Base-by-base conservation (phyloP, 2,113 vertebrate genomes). In the Plestiodon gilberti region DNA sequence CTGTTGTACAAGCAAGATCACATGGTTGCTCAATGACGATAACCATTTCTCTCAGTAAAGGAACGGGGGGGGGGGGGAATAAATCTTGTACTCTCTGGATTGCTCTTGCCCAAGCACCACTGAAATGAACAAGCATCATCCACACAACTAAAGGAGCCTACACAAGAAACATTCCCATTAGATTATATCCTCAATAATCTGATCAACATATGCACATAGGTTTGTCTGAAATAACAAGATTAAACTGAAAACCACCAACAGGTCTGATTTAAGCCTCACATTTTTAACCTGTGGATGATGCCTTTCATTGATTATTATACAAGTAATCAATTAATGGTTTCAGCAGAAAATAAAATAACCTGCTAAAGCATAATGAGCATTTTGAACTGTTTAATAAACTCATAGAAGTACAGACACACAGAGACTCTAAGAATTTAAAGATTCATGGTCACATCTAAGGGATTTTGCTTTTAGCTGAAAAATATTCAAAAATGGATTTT, bases 351-450 rank as follows among this genome's bases (percentile, higher is more conserved):
- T 79, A 83, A 85, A 88, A 43, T 48, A 64, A 52, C 28, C 69
- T 76, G 61, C 65, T 81, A 59, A 91, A 61, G 83, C 90, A 94
- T 89, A 81, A 18, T 74, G 40, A 65, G 5, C 61, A 76, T 57
- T 90, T 59, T 90, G 78, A 82, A 81, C 79, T 85, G 38, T 71
- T 91, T 86, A 67, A 78, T 71, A 14, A 57, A 43, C 28, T 15
- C 80, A 52, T 89, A 71, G 40, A 86, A 87, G 75, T 89, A 84
- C 88, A 93, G 91, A 86, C 82, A 71, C 65, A 81, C 1, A 78
- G 88, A 82, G 75, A 81, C 81, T 71, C 38, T 89, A 89, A 87
- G 87, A 85, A 89, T 38, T 73, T 80, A 81, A 38, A 78, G 30
- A 86, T 5, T 22, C 25, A 74, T 57, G 7, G 6, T 55, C 18